Conservation (phyloP, 2,113 vertebrate genomes). For the Larimichthys polyactis region DNA sequence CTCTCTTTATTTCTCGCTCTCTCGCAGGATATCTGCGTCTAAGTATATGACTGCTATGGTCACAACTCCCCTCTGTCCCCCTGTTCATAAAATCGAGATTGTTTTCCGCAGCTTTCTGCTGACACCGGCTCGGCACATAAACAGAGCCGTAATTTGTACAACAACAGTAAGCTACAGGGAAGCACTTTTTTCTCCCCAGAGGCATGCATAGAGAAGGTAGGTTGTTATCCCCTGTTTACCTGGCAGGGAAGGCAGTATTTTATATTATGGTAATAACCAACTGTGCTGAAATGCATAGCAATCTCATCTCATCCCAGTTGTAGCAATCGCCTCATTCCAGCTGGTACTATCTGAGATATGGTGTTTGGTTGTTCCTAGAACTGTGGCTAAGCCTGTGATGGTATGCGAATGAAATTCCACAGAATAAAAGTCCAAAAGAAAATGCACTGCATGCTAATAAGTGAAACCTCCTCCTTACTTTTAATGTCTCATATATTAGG, state of each 20-base stretch:
- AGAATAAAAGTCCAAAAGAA: constrained; percentile 40
- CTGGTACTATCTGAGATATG: constrained; percentile 43
- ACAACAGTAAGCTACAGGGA: constrained; percentile 79
- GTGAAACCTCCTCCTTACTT: background rate
- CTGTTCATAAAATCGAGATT: constrained; percentile 78
- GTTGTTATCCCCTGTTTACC: constrained; percentile 84
- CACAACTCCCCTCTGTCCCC: constrained; percentile 64
- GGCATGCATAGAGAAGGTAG: constrained; percentile 60
- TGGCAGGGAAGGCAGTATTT: constrained; percentile 70
- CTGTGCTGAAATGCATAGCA: constrained; percentile 67
- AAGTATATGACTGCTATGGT: constrained; percentile 55
- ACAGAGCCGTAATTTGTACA: constrained; percentile 83
- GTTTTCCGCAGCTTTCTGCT: constrained; percentile 77
- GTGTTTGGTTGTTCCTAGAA: constrained; percentile 50
- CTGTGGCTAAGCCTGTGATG: constrained; percentile 31
- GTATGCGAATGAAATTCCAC: constrained; percentile 27
- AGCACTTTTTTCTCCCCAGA: constrained; percentile 69
- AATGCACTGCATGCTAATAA: constrained; percentile 14
- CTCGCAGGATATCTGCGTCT: constrained; percentile 52
- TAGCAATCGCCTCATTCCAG: constrained; percentile 47
- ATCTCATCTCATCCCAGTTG: constrained; percentile 56
- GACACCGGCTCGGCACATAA: constrained; percentile 77
- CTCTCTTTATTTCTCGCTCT: constrained; percentile 32
- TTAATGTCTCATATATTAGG: background rate
- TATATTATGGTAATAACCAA: constrained; percentile 77